phyloP scores from a whole-genome alignment of 1,140 invertebrate genomes.

The Hyles vespertilio region DNA sequence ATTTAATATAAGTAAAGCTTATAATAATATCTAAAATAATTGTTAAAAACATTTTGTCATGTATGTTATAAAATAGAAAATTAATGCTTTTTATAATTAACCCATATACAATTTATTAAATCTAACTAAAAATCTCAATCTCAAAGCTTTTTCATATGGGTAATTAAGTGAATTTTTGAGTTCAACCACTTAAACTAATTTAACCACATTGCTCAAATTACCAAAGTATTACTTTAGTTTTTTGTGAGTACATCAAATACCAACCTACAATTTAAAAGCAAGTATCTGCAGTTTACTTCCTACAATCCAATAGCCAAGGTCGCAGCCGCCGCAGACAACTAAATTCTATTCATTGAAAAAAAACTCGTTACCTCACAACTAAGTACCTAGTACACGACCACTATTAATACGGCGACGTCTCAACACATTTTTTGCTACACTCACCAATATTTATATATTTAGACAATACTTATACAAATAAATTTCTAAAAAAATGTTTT shows the following conservation, averaged over 20 bases:
- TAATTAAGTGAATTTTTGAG: not conserved
- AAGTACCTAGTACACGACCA: constrained; percentile 21
- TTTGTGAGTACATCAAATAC: constrained; percentile 73
- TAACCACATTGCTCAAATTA: constrained; percentile 23
- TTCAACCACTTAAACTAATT: not conserved
- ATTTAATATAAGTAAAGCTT: too few relatives aligned
- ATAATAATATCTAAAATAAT: too few relatives aligned
- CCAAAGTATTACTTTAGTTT: constrained; percentile 61
- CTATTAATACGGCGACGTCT: too few relatives aligned
- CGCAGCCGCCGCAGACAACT: constrained; percentile 63
- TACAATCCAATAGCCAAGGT: constrained; percentile 75
- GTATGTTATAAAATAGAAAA: too few relatives aligned
- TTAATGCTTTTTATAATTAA: too few relatives aligned
- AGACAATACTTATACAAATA: not conserved
- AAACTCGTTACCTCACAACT: constrained; percentile 57
- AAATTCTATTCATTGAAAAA: constrained; percentile 64
- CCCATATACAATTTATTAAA: too few relatives aligned
- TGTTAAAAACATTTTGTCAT: too few relatives aligned
- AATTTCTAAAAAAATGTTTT: constrained; percentile 31
- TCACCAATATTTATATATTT: too few relatives aligned
- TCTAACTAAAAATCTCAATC: too few relatives aligned
- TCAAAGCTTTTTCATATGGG: too few relatives aligned
- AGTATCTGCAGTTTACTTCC: constrained; percentile 73
- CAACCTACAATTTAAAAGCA: constrained; percentile 74
- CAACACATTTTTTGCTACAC: too few relatives aligned